A percentile compares a stretch with the other conserved stretches of the same genome.
Conservation (phyloP, 2,113 vertebrate species). For the Accipiter cooperii region DNA sequence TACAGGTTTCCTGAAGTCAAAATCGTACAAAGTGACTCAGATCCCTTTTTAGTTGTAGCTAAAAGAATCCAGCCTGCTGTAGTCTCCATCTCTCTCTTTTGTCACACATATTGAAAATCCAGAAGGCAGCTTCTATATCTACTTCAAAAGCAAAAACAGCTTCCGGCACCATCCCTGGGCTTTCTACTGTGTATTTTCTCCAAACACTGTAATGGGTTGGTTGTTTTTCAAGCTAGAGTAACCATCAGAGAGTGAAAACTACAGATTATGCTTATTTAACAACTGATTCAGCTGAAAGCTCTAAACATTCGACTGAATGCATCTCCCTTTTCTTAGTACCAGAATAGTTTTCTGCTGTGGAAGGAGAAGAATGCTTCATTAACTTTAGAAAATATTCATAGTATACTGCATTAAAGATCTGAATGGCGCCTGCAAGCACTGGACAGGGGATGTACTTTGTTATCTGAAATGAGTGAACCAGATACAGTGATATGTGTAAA, state of each 20-base stretch:
- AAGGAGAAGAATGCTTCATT: not conserved
- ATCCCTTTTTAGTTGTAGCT: slow-evolving; percentile 5
- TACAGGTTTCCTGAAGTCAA: not conserved
- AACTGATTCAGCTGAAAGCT: not conserved
- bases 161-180: not conserved
- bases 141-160: not conserved
- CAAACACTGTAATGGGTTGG: not conserved
- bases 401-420: not conserved
- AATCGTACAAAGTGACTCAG: not conserved
- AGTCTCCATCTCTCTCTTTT: not conserved
- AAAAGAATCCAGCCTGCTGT: not conserved
- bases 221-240: not conserved
- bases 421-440: not conserved
- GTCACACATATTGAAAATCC: not conserved
- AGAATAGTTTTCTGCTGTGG: not conserved
- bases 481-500: not conserved
- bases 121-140: not conserved
- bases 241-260: not conserved
- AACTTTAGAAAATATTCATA: not conserved
- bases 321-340: not conserved
- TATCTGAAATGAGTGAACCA: not conserved
- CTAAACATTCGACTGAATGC: not conserved
- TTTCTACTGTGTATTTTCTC: not conserved
- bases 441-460: not conserved
- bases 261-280: not conserved